phyloP scores from a whole-genome alignment of 64 coral and sea anemone species.

The Actinia tenebrosa region DNA sequence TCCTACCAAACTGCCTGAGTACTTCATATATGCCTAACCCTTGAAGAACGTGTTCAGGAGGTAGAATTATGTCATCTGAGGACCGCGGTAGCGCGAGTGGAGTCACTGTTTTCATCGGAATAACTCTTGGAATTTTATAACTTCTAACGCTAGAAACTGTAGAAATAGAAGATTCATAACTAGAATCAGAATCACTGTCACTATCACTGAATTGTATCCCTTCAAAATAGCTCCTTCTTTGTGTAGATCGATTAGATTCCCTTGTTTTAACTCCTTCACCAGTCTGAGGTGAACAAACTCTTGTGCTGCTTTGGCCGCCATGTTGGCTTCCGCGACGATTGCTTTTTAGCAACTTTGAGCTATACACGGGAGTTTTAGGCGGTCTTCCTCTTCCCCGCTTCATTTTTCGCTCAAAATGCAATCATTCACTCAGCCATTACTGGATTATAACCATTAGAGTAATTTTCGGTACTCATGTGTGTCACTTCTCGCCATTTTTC shows the following conservation, averaged over 20 bases:
- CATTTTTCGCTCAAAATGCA: constrained; percentile 58
- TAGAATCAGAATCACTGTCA: constrained; percentile 89
- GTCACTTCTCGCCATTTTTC: constrained; percentile 47
- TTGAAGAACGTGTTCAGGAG: constrained; percentile 70
- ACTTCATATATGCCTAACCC: constrained; percentile 92
- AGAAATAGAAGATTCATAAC: constrained; percentile 63
- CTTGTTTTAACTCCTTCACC: constrained; percentile 65
- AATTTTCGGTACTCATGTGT: constrained; percentile 6
- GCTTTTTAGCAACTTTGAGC: constrained; percentile 51
- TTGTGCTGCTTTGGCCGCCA: constrained; percentile 77
- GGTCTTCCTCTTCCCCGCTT: constrained; percentile 91
- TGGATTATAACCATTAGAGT: constrained; percentile 25
- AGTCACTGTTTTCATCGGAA: constrained; percentile 60
- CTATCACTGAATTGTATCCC: constrained; percentile 65
- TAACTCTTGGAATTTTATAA: constrained; percentile 68
- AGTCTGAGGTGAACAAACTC: constrained; percentile 37
- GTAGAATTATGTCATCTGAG: constrained; percentile 84
- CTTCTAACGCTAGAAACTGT: constrained; percentile 40
- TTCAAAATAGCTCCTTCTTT: constrained; percentile 57
- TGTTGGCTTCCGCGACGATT: constrained; percentile 71
- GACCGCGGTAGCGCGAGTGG: constrained; percentile 67
- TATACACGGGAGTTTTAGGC: constrained; percentile 65
- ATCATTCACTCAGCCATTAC: constrained; percentile 4
- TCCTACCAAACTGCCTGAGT: constrained; percentile 86
- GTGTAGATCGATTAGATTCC: constrained; percentile 35